These are phyloP conservation scores for Heteronetta atricapilla DNA, from an alignment of 2,113 vertebrate species.

Conservation along the genomic window DNA sequence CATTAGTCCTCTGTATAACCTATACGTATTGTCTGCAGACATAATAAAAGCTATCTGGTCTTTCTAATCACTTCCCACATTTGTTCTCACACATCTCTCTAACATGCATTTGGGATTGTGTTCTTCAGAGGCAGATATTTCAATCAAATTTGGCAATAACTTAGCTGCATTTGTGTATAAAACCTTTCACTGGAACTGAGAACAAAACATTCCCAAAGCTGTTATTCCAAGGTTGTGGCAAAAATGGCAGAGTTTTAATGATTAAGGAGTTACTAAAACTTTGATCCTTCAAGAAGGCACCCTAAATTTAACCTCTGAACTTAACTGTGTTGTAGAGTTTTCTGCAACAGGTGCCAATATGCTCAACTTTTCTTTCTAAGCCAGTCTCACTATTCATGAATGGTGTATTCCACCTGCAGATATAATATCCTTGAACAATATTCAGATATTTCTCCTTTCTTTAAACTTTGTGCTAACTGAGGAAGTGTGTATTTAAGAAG, in stretches of 20 bases:
- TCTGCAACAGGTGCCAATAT: not conserved
- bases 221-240: not conserved
- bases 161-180: not conserved
- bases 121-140: not conserved
- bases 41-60: accelerated
- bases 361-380: not conserved
- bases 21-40: not conserved
- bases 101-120: not conserved
- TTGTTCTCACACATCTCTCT: not conserved
- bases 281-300: not conserved
- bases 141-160: not conserved
- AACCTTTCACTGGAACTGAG: not conserved
- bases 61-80: not conserved
- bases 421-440: not conserved
- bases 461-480: not conserved
- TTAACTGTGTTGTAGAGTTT: not conserved
- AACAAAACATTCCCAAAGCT: not conserved
- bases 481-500: not conserved
- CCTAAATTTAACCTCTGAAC: not conserved
- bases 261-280: not conserved
- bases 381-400: not conserved
- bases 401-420: not conserved
- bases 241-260: not conserved
- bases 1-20: not conserved
- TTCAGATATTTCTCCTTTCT: not conserved